These are phyloP conservation scores for Micrasema longulum DNA, from an alignment of 1,140 invertebrate species.

Conservation along the genomic window DNA sequence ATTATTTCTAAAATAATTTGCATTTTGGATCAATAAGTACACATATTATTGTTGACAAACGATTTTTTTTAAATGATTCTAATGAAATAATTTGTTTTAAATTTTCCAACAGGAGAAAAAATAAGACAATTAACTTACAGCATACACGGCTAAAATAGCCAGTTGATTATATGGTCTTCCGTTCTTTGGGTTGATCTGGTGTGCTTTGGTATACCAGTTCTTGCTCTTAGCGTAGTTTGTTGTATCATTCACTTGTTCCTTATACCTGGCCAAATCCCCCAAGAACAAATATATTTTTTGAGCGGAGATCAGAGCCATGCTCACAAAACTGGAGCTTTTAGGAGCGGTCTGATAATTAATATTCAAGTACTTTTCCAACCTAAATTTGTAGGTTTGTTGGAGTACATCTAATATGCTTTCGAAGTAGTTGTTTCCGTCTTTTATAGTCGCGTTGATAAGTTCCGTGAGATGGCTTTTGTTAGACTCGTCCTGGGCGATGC, in stretches of 20 bases:
- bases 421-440: slow-evolving; percentile 85
- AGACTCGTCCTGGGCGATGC: slow-evolving; percentile 68
- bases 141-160: slow-evolving; percentile 90
- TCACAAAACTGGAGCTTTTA: slow-evolving; percentile 75
- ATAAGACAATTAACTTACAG: slow-evolving; percentile 80
- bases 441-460: slow-evolving; percentile 79
- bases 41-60: too few species aligned
- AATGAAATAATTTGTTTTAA: too few species aligned
- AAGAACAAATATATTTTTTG: slow-evolving; percentile 91
- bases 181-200: slow-evolving; percentile 94
- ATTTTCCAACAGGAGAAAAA: too few species aligned
- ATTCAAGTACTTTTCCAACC: slow-evolving; percentile 74
- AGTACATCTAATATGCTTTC: slow-evolving; percentile 80
- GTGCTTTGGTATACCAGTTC: slow-evolving; percentile 92
- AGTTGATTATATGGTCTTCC: slow-evolving; percentile 94
- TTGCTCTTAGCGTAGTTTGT: slow-evolving; percentile 88
- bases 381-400: slow-evolving; percentile 81
- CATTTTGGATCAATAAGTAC: too few species aligned
- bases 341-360: slow-evolving; percentile 66
- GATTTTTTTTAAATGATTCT: too few species aligned
- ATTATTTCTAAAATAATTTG: too few species aligned
- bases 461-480: slow-evolving; percentile 74
- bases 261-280: slow-evolving; percentile 92
- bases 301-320: slow-evolving; percentile 82
- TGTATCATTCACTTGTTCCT: slow-evolving; percentile 85